Conservation (phyloP, 2,888 invertebrate species). For the Polyploca ridens region DNA sequence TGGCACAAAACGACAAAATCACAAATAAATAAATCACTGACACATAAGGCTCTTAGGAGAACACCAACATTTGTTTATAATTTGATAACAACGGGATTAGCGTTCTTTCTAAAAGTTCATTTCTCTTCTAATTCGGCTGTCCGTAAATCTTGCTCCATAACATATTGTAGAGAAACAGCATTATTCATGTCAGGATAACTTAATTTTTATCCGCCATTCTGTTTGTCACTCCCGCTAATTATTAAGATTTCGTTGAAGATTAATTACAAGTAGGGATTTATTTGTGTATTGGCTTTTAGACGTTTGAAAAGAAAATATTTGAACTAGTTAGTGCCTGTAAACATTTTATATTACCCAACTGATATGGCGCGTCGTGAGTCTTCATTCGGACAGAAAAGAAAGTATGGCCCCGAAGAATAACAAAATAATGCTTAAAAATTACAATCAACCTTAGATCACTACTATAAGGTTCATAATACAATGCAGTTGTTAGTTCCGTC, state of each 20-base stretch:
- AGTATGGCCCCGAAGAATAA: no score
- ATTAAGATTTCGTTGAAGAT: background rate
- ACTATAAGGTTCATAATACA: no score
- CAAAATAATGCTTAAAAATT: no score
- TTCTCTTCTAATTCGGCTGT: background rate
- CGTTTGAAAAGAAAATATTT: no score
- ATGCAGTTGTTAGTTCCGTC: no score
- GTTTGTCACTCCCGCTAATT: conserved; percentile 2
- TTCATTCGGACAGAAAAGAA: no score
- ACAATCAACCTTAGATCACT: no score
- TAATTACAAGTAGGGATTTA: background rate
- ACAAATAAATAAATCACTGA: background rate
- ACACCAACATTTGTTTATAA: background rate
- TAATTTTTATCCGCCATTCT: background rate
- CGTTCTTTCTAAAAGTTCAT: background rate
- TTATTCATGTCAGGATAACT: background rate
- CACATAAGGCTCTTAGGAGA: background rate
- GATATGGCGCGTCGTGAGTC: no score
- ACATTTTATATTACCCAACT: no score
- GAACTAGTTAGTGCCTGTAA: no score
- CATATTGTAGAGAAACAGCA: conserved; percentile 2
- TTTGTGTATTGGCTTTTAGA: no score
- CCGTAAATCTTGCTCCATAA: background rate
- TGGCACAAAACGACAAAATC: background rate
- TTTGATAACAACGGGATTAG: background rate